These are phyloP conservation scores for Sinelater perroti DNA, from an alignment of 2,888 invertebrate genomes.

Conservation along the genomic window DNA sequence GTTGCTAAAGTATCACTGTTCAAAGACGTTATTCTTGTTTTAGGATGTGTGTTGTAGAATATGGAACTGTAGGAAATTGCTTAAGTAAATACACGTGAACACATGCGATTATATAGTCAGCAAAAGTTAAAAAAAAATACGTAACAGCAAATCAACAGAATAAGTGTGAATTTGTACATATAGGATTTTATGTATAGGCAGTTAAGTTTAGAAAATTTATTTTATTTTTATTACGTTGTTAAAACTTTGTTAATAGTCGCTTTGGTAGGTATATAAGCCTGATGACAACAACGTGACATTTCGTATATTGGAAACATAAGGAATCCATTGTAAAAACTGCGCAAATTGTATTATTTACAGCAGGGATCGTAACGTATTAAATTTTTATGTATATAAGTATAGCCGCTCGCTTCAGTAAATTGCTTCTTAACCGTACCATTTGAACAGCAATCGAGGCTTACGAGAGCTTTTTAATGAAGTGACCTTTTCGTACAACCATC, in stretches of 20 bases:
- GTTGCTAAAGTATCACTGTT: slow-evolving; percentile 45
- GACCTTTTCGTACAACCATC: slow-evolving; percentile 7
- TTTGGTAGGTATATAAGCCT: slow-evolving; percentile 35
- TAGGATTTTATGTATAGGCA: slow-evolving; percentile 49
- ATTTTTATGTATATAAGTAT: not conserved
- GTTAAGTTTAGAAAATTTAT: slow-evolving; percentile 47
- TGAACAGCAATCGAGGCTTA: not conserved
- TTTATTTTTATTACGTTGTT: slow-evolving; percentile 42
- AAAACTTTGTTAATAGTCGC: slow-evolving; percentile 36
- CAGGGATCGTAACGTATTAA: slow-evolving; percentile 10
- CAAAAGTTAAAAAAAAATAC: slow-evolving; percentile 33
- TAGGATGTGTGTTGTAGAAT: slow-evolving; percentile 44
- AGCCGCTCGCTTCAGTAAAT: not conserved
- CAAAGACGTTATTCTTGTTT: slow-evolving; percentile 42
- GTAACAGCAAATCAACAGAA: slow-evolving; percentile 37
- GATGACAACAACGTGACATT: slow-evolving; percentile 32
- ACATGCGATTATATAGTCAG: slow-evolving; percentile 37
- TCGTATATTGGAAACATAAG: slow-evolving; percentile 17
- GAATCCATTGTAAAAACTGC: slow-evolving; percentile 16
- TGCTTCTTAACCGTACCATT: not conserved
- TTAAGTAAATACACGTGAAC: slow-evolving; percentile 19
- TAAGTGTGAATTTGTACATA: slow-evolving; percentile 54
- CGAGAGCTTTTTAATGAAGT: slow-evolving; percentile 10
- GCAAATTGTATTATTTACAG: slow-evolving; percentile 24
- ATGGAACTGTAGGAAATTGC: slow-evolving; percentile 44